Evolutionary conservation across 1,140 invertebrate species (phyloP).

Genomic region (Drosophila erecta): DNA sequence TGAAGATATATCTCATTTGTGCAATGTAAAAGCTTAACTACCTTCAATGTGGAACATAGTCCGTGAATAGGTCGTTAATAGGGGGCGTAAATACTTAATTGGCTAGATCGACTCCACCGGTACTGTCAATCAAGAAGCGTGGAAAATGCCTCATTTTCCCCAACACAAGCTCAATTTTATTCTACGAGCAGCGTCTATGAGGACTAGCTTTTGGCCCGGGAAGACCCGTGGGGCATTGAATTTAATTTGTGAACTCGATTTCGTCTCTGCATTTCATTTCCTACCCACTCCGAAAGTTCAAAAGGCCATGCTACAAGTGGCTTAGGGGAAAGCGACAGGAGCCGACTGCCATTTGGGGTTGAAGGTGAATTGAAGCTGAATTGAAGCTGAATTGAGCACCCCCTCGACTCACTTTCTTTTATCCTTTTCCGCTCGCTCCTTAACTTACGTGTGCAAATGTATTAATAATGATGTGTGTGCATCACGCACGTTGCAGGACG

Average conservation of each 20-base stretch:
- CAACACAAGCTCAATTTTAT: too few species aligned
- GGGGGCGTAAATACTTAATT: too few species aligned
- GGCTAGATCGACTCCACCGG: too few species aligned
- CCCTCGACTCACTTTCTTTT: not conserved
- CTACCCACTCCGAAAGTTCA: not conserved
- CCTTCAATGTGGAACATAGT: too few species aligned
- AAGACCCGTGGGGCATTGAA: not conserved
- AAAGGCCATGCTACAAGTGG: not conserved
- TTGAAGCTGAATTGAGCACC: not conserved
- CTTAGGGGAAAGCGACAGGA: not conserved
- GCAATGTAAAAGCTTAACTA: too few species aligned
- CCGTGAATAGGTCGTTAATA: too few species aligned
- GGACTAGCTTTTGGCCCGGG: too few species aligned
- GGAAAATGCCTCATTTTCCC: too few species aligned
- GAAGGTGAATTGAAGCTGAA: not conserved
- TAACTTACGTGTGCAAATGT: constrained; percentile 1
- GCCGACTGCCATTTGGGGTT: not conserved
- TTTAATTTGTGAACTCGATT: constrained; percentile 1
- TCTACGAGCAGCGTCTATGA: too few species aligned
- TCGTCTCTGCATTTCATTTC: not conserved
- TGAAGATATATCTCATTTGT: too few species aligned
- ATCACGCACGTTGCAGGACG: not conserved
- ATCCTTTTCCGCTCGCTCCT: not conserved
- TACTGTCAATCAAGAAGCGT: too few species aligned
- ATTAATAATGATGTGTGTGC: not conserved